Base-by-base conservation (phyloP, 2,113 vertebrate species). In the Eretmochelys imbricata region DNA sequence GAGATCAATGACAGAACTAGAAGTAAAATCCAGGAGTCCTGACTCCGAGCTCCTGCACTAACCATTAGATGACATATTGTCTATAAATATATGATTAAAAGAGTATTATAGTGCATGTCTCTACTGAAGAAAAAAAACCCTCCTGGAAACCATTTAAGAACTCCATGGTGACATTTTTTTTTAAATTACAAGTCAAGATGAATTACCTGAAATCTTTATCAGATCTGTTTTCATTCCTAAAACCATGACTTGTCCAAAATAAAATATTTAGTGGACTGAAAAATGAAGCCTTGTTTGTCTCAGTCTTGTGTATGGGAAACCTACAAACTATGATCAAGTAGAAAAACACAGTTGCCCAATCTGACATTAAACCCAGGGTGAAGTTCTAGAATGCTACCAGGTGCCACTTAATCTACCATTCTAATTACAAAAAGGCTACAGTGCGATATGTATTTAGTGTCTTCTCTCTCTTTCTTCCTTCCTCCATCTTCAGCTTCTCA, bases 121-220 rank as follows among this genome's bases (percentile, higher is more conserved):
- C 75, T 65, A 38, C 35, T 65, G 49, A 25, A 38, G 49, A 51
- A 49, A 3, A 49, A 3, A 75, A 53, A 2, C 0, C 1, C 80
- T 91, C 12, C 14, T 84, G 85, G 89, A n/a, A 95, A 57, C 29
- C 14, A 62, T 82, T 96, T 91, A 94, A 82, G 92, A 92, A 62
- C n/a, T 80, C 10, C 1, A 20, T 72, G 31, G 57, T 75, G 84
- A 93, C 84, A 81, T 82, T 85, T 93, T 69, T 93, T 69, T 95
- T 84, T 93, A 35, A 96, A 80, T 89, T 90, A 38, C 94, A 93
- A 96, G 51, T 96, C 89, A 97, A 93, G 95, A 95, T 89, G 82
- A 94, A 95, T 89, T 94, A 57, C 69, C 88, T 35, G 10, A 0
- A 1, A 88, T 95, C 82, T 85, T 49, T 82, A 86, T 57, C 93